These are phyloP conservation scores for Calycopis cecrops DNA, from an alignment of 1,140 invertebrate species.

Conservation along the genomic window DNA sequence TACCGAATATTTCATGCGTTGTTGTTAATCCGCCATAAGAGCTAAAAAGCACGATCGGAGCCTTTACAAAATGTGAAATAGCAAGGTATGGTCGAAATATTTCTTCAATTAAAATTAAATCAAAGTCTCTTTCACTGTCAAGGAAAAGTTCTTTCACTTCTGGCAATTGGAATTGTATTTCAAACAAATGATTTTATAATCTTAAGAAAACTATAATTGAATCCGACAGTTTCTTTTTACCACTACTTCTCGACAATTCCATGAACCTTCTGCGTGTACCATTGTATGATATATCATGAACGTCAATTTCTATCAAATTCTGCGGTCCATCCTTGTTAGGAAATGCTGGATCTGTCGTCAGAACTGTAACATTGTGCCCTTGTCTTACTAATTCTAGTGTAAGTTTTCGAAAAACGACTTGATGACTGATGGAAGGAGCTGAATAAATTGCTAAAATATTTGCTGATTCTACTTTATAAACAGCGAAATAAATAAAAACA, in stretches of 20 bases:
- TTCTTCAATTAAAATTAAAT: slow-evolving; percentile 5
- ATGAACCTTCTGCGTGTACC: background rate
- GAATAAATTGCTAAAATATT: slow-evolving; percentile 7
- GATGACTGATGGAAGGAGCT: slow-evolving; percentile 4
- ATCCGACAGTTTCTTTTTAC: background rate
- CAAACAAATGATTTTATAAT: background rate
- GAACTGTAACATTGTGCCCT: slow-evolving; percentile 6
- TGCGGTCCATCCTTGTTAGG: slow-evolving; percentile 4
- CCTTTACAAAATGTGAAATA: background rate
- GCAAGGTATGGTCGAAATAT: background rate
- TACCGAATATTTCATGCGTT: no score
- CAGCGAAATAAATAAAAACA: no score
- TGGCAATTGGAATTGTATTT: background rate
- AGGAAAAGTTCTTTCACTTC: background rate
- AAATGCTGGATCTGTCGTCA: slow-evolving; percentile 9
- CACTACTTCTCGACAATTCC: no score
- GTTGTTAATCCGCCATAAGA: background rate
- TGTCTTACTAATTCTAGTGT: slow-evolving; percentile 6
- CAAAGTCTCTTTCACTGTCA: background rate
- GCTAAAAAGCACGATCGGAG: background rate
- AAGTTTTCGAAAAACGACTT: background rate
- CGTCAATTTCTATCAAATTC: no score
- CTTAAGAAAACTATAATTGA: background rate
- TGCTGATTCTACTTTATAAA: slow-evolving; percentile 3
- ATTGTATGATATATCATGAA: background rate